Evolutionary conservation across 1,140 invertebrate genomes (phyloP), one percentile per base, ranked within the genome.

Genomic region (Globodera rostochiensis): DNA sequence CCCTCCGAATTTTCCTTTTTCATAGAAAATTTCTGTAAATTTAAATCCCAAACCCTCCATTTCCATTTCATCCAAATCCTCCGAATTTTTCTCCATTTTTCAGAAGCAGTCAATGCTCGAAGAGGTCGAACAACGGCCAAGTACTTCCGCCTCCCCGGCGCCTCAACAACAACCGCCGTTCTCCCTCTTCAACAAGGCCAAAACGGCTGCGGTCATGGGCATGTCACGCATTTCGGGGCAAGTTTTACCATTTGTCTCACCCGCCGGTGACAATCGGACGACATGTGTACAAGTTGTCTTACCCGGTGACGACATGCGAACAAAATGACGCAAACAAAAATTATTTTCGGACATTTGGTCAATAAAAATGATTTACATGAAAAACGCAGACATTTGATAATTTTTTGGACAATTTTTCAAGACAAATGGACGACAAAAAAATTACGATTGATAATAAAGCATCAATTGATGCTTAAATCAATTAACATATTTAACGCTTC

Each of bases 201-300:
- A 88, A 70, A 86, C 87, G 9, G 90, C 85, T 19, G 88, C 94
- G 5, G 36, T 36, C 2, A 36, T 36, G 36, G 36, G 36, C 36
- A 95, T 95, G 94, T 95, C 94, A 49, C 94, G 96, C 45, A 97
- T 97, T 88, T 94, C 93, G 76, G 95, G 95, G 94, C 96, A 15
- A 95, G 95, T 90, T 93, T 94, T 85, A 36, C 93, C 95, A 46
- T 91, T 95, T 19, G 94, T 94, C 79, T 2, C 36, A 36, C 36
- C 36, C 1, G 1, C 36, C 2, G 36, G 36, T 36, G 36, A 36
- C 36, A 36, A 36, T 36, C 50, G 36, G 57, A 60, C 57, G 19
- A 60, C 11, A 60, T 60, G 50, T 53, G 25, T 1, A 25, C 25
- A 25, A 25, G 25, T 95, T 19, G 94, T 94, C 79, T 2, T 3